Base-by-base conservation (phyloP, 1,140 invertebrate genomes). In the Drosophila jambulina region DNA sequence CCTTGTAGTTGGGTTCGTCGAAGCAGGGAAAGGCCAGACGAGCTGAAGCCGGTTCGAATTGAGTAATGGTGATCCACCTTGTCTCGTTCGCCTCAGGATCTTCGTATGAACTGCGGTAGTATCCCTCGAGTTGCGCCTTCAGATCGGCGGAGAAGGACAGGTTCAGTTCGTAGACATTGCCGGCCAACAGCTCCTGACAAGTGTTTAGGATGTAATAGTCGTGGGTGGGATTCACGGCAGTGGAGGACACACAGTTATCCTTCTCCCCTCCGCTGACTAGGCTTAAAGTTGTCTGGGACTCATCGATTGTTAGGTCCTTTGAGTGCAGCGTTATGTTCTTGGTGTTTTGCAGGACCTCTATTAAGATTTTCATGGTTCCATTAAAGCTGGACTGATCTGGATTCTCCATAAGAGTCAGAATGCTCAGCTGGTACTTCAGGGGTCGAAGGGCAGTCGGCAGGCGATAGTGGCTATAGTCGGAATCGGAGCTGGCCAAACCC, bases 11-110 rank as follows among this genome's bases (percentile, higher is more conserved):
- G 0, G 98, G 98, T 90, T 99, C 98, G 92, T 99, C 98, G 88
- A 99, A 99, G 92, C 98, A 99, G 0, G 98, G 98, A 92, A 99
- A 99, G 0, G 96, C 98, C 49, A 95, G 94, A 43, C 98, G 94
- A 0, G 98, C 98, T 75, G 96, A 95, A 1, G 95, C 96, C 0
- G 97, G 94, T 91, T 99, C 96, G 90, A 99, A 98, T 86, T 99
- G 97, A 0, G 97, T 98, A 0, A 96, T 94, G 1, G 96, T 51
- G 17, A 87, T 27, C 49, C 92, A 97, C 96, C 94, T 95, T 51
- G 94, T 95, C 46, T 94, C 91, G 15, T 95, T 94, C 9, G 93
- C 93, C 17, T 93, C 92, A 15, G 93, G 93, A 76, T 96, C 95
- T 9, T 93, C 91, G 82, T 98, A 98, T 4, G 94, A 95, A 87